These are phyloP conservation scores for Poecilobothrus nobilitatus DNA, from an alignment of 2,888 invertebrate species.

Conservation along the genomic window DNA sequence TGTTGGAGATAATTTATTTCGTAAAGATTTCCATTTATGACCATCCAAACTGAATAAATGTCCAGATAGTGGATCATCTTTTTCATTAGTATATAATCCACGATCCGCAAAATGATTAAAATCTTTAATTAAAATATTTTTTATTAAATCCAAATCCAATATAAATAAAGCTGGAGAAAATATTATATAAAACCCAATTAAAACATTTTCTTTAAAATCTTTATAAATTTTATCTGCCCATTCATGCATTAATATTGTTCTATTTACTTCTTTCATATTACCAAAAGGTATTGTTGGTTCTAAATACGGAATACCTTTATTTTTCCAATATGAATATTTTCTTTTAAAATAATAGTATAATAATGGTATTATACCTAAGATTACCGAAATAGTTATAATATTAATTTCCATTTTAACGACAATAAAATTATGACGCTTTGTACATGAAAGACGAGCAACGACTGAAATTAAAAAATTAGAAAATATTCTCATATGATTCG, in stretches of 20 bases:
- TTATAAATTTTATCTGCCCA: conserved; percentile 30
- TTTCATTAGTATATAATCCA: conserved; percentile 34
- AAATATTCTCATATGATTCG: no score
- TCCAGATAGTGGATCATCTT: conserved; percentile 37
- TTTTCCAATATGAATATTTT: conserved; percentile 28
- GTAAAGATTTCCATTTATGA: conserved; percentile 39
- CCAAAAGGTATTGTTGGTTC: conserved; percentile 31
- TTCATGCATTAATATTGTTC: conserved; percentile 26
- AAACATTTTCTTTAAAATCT: conserved; percentile 31
- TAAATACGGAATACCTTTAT: conserved; percentile 31
- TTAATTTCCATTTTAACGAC: no score
- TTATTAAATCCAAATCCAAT: conserved; percentile 27
- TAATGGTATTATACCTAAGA: background rate
- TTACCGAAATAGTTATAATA: no score
- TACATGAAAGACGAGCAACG: no score
- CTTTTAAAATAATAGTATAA: conserved; percentile 15
- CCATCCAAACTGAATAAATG: conserved; percentile 38
- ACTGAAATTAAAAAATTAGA: no score
- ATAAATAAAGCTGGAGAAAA: conserved; percentile 23
- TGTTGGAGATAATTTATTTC: conserved; percentile 40
- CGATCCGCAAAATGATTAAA: conserved; percentile 40
- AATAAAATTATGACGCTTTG: no score
- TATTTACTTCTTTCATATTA: conserved; percentile 27
- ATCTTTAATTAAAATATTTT: conserved; percentile 34
- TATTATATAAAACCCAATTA: conserved; percentile 28